These are phyloP conservation scores for Parelbella ahira DNA, from an alignment of 2,888 invertebrate genomes.

Conservation along the genomic window DNA sequence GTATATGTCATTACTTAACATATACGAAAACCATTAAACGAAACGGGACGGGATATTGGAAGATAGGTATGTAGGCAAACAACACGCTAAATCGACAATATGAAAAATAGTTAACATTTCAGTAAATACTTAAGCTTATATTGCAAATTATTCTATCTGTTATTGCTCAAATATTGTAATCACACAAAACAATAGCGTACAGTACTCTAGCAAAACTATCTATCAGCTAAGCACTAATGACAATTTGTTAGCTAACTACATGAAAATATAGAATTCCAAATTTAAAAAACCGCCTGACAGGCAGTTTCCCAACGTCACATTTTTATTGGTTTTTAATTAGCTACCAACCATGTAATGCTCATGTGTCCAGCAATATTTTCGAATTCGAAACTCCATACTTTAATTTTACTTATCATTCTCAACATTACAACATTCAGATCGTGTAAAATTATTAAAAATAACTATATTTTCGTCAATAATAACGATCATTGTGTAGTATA, in stretches of 20 bases:
- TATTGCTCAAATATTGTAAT: constrained; percentile 1
- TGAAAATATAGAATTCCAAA: too few species aligned
- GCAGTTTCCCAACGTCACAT: too few species aligned
- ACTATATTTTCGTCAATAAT: constrained; percentile 21
- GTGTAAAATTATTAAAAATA: too few species aligned
- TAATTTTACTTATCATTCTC: constrained; percentile 6
- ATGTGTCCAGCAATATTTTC: constrained; percentile 1
- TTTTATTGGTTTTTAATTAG: too few species aligned
- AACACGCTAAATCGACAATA: neutral
- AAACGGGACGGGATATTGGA: constrained; percentile 11
- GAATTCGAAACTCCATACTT: constrained; percentile 1
- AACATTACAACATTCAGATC: constrained; percentile 9
- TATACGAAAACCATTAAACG: too few species aligned
- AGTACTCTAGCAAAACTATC: constrained; percentile 2
- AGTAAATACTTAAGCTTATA: constrained; percentile 10
- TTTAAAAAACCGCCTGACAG: too few species aligned
- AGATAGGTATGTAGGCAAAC: constrained; percentile 18
- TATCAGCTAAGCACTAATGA: constrained; percentile 8
- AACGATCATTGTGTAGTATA: neutral
- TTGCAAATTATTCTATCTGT: constrained; percentile 8
- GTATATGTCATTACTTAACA: too few species aligned
- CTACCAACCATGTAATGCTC: too few species aligned
- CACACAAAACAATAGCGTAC: constrained; percentile 7
- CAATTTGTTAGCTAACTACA: constrained; percentile 31
- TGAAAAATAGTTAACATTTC: constrained; percentile 11